Base-by-base conservation (phyloP, 1,140 invertebrate genomes). In the Xylocopa sonorina region DNA sequence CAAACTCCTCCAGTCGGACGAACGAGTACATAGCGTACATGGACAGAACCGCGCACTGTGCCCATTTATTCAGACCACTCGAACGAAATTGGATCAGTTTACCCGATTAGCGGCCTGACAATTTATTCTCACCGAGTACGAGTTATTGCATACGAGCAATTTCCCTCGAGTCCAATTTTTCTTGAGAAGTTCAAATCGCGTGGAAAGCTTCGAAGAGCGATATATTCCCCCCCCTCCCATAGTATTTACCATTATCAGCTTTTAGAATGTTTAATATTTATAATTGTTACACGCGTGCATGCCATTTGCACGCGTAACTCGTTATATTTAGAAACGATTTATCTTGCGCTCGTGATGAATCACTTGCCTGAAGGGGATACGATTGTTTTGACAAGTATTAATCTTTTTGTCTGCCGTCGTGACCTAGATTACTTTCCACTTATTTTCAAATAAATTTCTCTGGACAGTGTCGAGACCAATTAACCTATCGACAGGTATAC, bases 81-180 rank as follows among this genome's bases (percentile, higher is more conserved):
- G 63, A 81, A 55, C 60, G 81, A 88, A 89, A 89, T 88, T 89
- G 79, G 80, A 86, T 87, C 82, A 82, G 84, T 81, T 82, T 76
- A 62, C 60, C 63, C 75, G 76, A 88, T 89, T 88, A 88, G 84
- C 82, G 79, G 67, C 62, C 75, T 67, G 62, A 84, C 82, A 81
- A 55, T 27, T n/a, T 46, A 27, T 66, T n/a, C n/a, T 84, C 78
- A 80, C 72, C 43, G 32, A 71, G n/a, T 14, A 24, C 29, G 32
- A 34, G 16, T 43, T 46, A 73, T 53, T 63, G 67, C 51, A 3
- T 18, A 1, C 50, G 2, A 29, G 14, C 16, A 2, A 21, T 21
- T 18, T 10, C 18, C 16, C 18, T 18, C 57, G n/a, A n/a, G n/a
- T n/a, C n/a, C n/a, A n/a, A 16, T 58, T 12, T 5, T n/a, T n/a